These are phyloP conservation scores for Schrankia costaestrigalis DNA, from an alignment of 2,888 invertebrate genomes.

Conservation along the genomic window DNA sequence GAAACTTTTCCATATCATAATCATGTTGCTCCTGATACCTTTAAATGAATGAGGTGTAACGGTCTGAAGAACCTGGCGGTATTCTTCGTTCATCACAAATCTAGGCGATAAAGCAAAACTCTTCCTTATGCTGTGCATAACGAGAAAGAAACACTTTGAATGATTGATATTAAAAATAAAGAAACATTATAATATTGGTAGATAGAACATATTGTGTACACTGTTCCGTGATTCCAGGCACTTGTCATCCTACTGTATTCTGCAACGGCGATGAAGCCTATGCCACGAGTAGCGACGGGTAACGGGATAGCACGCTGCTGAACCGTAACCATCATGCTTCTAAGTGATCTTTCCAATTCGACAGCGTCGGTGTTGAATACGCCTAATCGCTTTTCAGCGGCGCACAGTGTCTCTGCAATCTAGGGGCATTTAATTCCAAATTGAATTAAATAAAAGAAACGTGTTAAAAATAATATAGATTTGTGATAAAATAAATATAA, in stretches of 20 bases:
- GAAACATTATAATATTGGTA: slow-evolving; percentile 1
- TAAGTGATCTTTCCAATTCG: not conserved
- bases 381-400: not conserved
- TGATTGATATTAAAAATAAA: not conserved
- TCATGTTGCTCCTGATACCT: too few relatives aligned
- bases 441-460: too few relatives aligned
- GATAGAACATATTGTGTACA: not conserved
- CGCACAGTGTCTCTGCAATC: too few relatives aligned
- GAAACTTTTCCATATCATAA: too few relatives aligned
- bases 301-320: not conserved
- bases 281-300: not conserved
- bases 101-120: not conserved
- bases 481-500: too few relatives aligned
- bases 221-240: not conserved
- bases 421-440: too few relatives aligned
- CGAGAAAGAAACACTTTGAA: not conserved
- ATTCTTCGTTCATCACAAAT: slow-evolving; percentile 1
- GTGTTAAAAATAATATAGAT: too few relatives aligned
- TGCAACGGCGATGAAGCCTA: not conserved
- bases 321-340: not conserved
- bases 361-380: not conserved
- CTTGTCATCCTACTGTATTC: not conserved
- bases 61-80: not conserved
- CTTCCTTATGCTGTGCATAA: not conserved
- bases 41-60: too few relatives aligned